Evolutionary conservation across 2,888 invertebrate species (phyloP), one percentile per base, ranked within the genome.

Genomic region (Lithophane socia): DNA sequence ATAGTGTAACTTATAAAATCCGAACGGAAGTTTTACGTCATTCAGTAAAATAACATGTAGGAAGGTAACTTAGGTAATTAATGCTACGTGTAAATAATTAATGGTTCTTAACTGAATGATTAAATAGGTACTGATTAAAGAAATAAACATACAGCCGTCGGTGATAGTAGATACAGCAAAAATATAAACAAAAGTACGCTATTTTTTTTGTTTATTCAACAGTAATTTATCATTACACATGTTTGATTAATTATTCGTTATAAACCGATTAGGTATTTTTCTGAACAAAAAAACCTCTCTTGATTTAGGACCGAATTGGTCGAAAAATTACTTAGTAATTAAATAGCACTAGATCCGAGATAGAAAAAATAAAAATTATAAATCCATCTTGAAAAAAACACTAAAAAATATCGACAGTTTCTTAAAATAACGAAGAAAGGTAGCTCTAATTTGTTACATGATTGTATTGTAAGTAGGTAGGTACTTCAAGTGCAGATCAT

Each of bases 401-500:
- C 10, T 10, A 54, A n/a, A 24, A 58, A 58, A 24, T 13, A 24
- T 24, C 58, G 24, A 24, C 24, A 58, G 12, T 56, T 56, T 56
- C 54, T n/a, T n/a, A 12, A 56, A 56, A 12, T 56, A 56, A 12
- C n/a, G 44, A 12, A 13, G 1, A 47, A 0, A n/a, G 3, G 3
- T 37, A 37, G 9, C 8, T 16, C 4, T 9, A 73, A 29, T 56
- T 24, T 47, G 18, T 42, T 49, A 44, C n/a, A 13, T 64, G 37
- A 37, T 37, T 37, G 37, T 13, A 72, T 72, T 65, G 24, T 12
- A 58, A 72, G 21, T 58, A 70, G 24, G 16, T 12, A 24, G 18
- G 29, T 64, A 73, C 21, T 65, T 65, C 12, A 44, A 77, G 16
- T 66, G 44, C 58, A 75, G 18, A 52, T 58, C 16, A 7, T 49